Percentiles rank a stretch among this genome's conserved stretches.
phyloP scores from a whole-genome alignment of 2,113 vertebrate species.

The Centropristis striata region DNA sequence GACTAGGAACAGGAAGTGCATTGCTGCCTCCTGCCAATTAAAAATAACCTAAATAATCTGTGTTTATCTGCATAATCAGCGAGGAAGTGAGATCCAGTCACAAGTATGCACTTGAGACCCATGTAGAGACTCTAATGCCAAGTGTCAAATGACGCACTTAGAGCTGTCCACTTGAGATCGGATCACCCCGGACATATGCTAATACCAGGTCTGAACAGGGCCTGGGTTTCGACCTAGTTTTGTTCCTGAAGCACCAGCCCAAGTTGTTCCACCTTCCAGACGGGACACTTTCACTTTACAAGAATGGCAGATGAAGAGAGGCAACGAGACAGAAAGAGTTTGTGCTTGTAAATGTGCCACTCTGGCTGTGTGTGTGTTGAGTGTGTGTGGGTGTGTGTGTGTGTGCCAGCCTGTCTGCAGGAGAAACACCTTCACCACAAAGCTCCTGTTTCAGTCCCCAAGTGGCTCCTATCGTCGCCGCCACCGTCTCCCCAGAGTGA shows the following conservation, averaged over 20 bases:
- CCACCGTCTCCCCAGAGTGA: conserved; percentile 72
- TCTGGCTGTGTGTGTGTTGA: conserved; percentile 17
- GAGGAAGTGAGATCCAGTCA: too few relatives aligned
- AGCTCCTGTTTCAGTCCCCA: conserved; percentile 29
- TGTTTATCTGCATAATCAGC: too few relatives aligned
- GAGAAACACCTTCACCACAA: conserved; percentile 32
- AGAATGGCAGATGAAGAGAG: conserved; percentile 53
- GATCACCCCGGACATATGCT: too few relatives aligned
- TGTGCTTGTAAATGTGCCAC: conserved; percentile 33
- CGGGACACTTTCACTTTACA: conserved; percentile 67
- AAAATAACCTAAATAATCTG: too few relatives aligned
- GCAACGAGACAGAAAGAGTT: conserved; percentile 39
- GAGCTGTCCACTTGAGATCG: too few relatives aligned
- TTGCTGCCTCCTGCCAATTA: too few relatives aligned
- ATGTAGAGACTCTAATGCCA: too few relatives aligned
- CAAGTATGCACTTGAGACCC: too few relatives aligned
- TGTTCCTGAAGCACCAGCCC: conserved; percentile 35
- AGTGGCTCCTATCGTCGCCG: conserved; percentile 57
- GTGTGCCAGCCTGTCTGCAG: background rate
- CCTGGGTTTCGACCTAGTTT: background rate
- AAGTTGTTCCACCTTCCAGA: conserved; percentile 67
- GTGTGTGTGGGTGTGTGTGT: background rate
- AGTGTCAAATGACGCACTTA: too few relatives aligned
- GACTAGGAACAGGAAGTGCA: too few relatives aligned
- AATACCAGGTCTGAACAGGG: too few relatives aligned